A percentile compares a stretch with the other conserved stretches of the same genome.
Evolutionary conservation across 2,797 vertebrate species (phyloP).

Genomic region (Peromyscus eremicus): DNA sequence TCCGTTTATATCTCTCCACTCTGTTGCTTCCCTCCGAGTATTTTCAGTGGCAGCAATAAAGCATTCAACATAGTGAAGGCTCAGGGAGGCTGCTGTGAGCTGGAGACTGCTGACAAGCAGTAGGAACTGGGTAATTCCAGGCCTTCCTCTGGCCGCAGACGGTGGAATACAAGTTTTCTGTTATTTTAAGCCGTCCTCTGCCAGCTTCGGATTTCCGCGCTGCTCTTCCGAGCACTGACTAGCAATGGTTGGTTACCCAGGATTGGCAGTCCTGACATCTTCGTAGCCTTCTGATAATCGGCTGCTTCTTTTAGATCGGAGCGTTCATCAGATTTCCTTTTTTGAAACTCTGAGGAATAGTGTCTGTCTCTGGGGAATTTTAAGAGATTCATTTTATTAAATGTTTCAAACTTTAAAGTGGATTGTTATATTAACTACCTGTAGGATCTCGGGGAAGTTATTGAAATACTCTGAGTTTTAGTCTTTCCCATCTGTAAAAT

Average conservation of each 20-base stretch:
- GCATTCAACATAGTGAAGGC: background rate
- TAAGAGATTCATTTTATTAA: constrained; percentile 55
- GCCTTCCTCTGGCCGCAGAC: background rate
- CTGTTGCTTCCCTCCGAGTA: background rate
- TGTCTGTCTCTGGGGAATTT: background rate
- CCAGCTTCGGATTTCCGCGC: background rate
- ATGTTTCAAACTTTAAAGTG: background rate
- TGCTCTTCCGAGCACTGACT: background rate
- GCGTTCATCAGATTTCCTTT: constrained; percentile 23
- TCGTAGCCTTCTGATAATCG: constrained; percentile 45
- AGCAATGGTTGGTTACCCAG: background rate
- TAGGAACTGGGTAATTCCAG: background rate
- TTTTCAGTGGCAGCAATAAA: background rate
- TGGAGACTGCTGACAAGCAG: background rate
- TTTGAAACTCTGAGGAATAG: constrained; percentile 24
- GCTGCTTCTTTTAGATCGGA: constrained; percentile 5
- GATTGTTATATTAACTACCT: constrained; percentile 19
- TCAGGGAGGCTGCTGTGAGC: background rate
- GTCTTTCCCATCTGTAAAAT: constrained; percentile 60
- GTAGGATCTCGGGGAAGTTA: constrained; percentile 32
- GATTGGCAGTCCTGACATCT: background rate
- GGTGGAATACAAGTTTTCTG: background rate
- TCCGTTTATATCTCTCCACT: constrained; percentile 8
- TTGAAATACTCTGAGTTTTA: constrained; percentile 6
- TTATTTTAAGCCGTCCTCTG: background rate